Percentiles rank a stretch among this genome's conserved stretches.
phyloP scores from a whole-genome alignment of 2,797 vertebrate genomes.

The Apogon talboti region DNA sequence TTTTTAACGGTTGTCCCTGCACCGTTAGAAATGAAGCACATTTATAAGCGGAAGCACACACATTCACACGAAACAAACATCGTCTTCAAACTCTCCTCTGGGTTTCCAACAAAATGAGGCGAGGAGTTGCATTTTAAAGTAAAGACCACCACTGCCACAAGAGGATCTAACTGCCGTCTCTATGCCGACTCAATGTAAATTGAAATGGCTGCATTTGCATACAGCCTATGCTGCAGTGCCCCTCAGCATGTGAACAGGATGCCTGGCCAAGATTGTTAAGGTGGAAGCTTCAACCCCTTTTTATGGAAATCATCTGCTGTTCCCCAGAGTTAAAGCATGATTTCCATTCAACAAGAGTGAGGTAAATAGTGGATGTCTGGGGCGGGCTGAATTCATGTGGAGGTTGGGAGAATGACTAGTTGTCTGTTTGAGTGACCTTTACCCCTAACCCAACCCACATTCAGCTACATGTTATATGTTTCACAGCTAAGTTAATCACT shows the following conservation, averaged over 20 bases:
- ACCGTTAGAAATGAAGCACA: neutral
- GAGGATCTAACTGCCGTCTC: conserved; percentile 52
- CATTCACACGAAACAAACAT: conserved; percentile 21
- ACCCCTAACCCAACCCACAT: conserved; percentile 7
- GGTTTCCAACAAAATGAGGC: conserved; percentile 19
- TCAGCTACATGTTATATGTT: conserved; percentile 37
- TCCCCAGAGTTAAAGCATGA: conserved; percentile 37
- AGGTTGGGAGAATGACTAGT: conserved; percentile 5
- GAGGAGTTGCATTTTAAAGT: conserved; percentile 56
- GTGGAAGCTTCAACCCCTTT: conserved; percentile 55
- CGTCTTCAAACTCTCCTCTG: conserved; percentile 8
- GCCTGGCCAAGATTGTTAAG: conserved; percentile 59
- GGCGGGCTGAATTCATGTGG: conserved; percentile 37
- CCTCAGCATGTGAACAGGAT: conserved; percentile 42
- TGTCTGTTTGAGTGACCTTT: conserved; percentile 18
- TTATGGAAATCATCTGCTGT: conserved; percentile 61
- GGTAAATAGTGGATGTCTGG: conserved; percentile 49
- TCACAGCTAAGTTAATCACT: conserved; percentile 1
- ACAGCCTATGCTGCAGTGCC: conserved; percentile 52
- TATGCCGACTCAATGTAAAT: conserved; percentile 57
- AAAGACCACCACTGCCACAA: conserved; percentile 60
- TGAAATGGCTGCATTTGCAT: conserved; percentile 72
- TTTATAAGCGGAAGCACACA: neutral
- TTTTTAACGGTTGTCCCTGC: conserved; percentile 26
- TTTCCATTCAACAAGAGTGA: conserved; percentile 38